These are phyloP conservation scores for Todiramphus saurophagus DNA, from an alignment of 2,113 vertebrate species.

Conservation along the genomic window DNA sequence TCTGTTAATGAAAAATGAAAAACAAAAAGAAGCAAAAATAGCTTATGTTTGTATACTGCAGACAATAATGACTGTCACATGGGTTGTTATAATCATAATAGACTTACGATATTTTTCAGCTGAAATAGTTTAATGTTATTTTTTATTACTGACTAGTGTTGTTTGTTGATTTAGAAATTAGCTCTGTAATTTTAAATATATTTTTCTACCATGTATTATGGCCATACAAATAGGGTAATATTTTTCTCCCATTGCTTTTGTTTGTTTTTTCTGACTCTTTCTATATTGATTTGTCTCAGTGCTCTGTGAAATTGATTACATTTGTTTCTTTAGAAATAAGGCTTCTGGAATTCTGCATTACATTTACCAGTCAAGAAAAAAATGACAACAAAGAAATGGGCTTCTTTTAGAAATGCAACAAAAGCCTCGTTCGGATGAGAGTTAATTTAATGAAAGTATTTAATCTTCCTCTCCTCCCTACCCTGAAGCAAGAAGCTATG, in stretches of 20 bases:
- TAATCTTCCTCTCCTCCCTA: slow-evolving; percentile 41
- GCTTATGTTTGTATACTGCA: not conserved
- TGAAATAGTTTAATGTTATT: slow-evolving; percentile 11
- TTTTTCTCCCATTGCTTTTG: slow-evolving; percentile 25
- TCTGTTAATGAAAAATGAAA: not conserved
- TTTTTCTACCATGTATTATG: not conserved
- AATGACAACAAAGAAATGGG: not conserved
- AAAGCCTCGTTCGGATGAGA: slow-evolving; percentile 12
- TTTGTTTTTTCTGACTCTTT: slow-evolving; percentile 39
- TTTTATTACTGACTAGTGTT: slow-evolving; percentile 18
- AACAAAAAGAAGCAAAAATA: not conserved
- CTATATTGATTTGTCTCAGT: slow-evolving; percentile 56
- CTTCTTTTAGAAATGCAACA: slow-evolving; percentile 45
- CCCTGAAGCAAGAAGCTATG: slow-evolving; percentile 8
- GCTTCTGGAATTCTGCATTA: slow-evolving; percentile 35
- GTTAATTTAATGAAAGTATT: slow-evolving; percentile 63
- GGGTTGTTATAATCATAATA: not conserved
- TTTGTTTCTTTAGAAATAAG: slow-evolving; percentile 39
- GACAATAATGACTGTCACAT: not conserved
- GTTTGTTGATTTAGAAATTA: slow-evolving; percentile 21
- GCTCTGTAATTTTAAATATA: slow-evolving; percentile 38
- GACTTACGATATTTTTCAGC: not conserved
- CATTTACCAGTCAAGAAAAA: slow-evolving; percentile 12
- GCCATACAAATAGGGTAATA: not conserved
- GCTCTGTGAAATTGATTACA: slow-evolving; percentile 35